These are phyloP conservation scores for Nanorana parkeri DNA, from an alignment of 2,113 vertebrate genomes.

Conservation along the genomic window DNA sequence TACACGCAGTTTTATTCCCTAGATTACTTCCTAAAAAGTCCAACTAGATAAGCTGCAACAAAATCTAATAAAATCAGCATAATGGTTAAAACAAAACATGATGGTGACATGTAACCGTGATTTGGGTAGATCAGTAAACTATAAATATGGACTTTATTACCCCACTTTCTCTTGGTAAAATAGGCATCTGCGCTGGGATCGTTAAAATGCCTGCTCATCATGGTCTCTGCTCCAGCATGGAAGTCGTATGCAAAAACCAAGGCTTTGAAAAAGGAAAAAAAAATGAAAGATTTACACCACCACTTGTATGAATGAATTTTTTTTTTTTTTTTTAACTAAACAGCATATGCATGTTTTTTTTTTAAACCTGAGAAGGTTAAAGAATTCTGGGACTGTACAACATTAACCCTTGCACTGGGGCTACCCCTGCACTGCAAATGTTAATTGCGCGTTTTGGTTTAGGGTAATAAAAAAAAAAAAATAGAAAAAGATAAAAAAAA, in stretches of 20 bases:
- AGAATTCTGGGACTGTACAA: too few species aligned
- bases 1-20: too few species aligned
- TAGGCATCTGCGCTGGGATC: constrained; percentile 94
- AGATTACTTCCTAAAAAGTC: not conserved
- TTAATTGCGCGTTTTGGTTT: too few species aligned
- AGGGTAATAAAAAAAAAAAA: too few species aligned
- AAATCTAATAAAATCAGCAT: too few species aligned
- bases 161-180: constrained; percentile 99
- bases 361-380: too few species aligned
- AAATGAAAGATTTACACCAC: not conserved
- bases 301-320: too few species aligned
- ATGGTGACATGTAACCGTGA: not conserved
- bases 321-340: too few species aligned
- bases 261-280: constrained; percentile 72
- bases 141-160: constrained; percentile 71
- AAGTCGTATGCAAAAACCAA: constrained; percentile 99
- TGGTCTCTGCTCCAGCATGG: constrained; percentile 96
- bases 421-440: too few species aligned
- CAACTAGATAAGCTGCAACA: not conserved
- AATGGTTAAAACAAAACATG: not conserved
- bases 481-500: too few species aligned
- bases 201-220: constrained; percentile 98
- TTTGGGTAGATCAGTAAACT: not conserved
- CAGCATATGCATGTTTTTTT: too few species aligned
- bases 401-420: too few species aligned